Evolutionary conservation across 2,888 invertebrate species (phyloP), one percentile per base, ranked within the genome.

Genomic region (Monopis laevigella): DNA sequence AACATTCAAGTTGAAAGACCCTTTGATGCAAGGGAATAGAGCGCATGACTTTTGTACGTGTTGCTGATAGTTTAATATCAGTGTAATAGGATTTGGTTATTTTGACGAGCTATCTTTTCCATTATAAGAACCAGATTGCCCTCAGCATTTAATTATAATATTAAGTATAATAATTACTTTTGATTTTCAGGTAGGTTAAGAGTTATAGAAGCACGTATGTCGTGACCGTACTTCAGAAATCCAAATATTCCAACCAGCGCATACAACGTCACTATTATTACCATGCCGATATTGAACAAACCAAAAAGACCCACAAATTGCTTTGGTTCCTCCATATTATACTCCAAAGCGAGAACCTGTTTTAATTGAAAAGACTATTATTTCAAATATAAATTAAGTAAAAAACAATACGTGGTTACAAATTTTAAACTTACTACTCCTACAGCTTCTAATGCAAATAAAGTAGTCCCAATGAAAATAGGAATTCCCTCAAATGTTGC

Each of bases 321-420:
- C 51, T 86, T 84, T 0, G 96, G 95, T 0, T 86, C 80, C 56
- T 89, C 89, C 95, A 98, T 95, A 61, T 93, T 92, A 63, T 96
- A 96, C 66, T 97, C 95, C 49, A 98, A 65, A 0, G 97, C 95
- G 62, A 96, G 82, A 14, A 96, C 88, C 93, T 94, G 52, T 8
- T 26, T 4, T 12, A 40, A 39, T 16, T 35, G 17, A 8, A 2
- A 35, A 3, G 11, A 27, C 27, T 6, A 2, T 30, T 13, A 30
- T 3, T 30, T 13, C 2, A n/a, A n/a, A n/a, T n/a, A n/a, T n/a
- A n/a, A n/a, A n/a, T n/a, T n/a, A n/a, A n/a, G n/a, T n/a, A n/a
- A n/a, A n/a, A n/a, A n/a, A n/a, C n/a, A n/a, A n/a, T n/a, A n/a
- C n/a, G n/a, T 7, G 5, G 8, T 5, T 21, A 21, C 24, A 21